Conservation (phyloP, 2,888 invertebrate genomes). For the Graphium colonna region DNA sequence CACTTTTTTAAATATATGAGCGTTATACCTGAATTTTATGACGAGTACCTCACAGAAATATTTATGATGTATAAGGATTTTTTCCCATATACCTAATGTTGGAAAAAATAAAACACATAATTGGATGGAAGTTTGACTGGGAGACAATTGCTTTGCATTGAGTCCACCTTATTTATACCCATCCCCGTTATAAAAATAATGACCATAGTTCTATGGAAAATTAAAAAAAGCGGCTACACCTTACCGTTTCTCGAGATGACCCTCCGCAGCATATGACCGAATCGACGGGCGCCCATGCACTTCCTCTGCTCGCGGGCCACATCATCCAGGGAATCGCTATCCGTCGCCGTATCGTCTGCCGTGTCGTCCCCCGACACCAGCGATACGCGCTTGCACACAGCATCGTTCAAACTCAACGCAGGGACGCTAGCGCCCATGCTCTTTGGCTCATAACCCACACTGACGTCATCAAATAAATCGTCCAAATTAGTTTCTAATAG, state of each 20-base stretch:
- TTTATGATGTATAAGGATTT: no score
- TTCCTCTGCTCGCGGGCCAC: slow-evolving; percentile 64
- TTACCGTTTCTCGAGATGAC: slow-evolving; percentile 75
- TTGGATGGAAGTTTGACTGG: neutral
- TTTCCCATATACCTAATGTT: neutral
- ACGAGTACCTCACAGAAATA: no score
- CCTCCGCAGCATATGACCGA: slow-evolving; percentile 66
- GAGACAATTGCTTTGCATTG: neutral
- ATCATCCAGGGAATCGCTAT: slow-evolving; percentile 68
- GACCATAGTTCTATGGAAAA: no score
- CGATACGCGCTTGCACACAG: slow-evolving; percentile 53
- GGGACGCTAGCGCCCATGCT: slow-evolving; percentile 71
- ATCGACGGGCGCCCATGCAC: slow-evolving; percentile 69
- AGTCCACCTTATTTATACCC: neutral
- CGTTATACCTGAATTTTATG: no score
- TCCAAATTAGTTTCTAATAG: slow-evolving; percentile 77
- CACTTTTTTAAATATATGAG: no score
- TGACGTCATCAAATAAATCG: slow-evolving; percentile 66
- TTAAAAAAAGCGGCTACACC: slow-evolving; percentile 30
- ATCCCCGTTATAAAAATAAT: neutral
- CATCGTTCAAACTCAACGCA: slow-evolving; percentile 54
- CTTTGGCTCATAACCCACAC: slow-evolving; percentile 62
- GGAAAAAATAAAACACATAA: neutral
- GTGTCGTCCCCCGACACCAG: slow-evolving; percentile 67
- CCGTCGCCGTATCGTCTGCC: slow-evolving; percentile 61